Conservation (phyloP, 2,888 invertebrate species). For the Tachina lurida region DNA sequence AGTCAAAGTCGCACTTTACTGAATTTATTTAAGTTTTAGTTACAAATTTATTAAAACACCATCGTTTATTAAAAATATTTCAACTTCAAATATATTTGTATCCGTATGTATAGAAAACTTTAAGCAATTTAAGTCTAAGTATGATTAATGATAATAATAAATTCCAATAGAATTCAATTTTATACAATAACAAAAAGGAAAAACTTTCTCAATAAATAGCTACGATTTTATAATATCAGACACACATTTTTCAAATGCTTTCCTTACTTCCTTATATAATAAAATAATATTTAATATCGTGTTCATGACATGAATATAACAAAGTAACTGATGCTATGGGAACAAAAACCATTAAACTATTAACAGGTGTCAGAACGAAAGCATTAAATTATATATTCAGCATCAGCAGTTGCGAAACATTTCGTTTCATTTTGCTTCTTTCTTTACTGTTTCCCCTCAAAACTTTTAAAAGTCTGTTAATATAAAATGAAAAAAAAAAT, state of each 20-base stretch:
- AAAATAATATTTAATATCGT: slow-evolving; percentile 8
- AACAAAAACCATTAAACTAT: slow-evolving; percentile 62
- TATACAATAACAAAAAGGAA: background rate
- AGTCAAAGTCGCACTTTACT: no score
- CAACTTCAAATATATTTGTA: no score
- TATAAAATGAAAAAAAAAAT: background rate
- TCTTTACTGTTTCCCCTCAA: slow-evolving; percentile 40
- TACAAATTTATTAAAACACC: no score
- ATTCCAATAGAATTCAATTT: slow-evolving; percentile 34
- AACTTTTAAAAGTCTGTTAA: slow-evolving; percentile 62
- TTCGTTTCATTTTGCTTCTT: slow-evolving; percentile 6
- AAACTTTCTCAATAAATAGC: slow-evolving; percentile 22
- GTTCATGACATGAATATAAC: slow-evolving; percentile 13
- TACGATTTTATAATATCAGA: background rate
- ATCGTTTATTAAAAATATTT: background rate
- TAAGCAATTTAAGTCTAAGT: background rate
- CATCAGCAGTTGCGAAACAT: slow-evolving; percentile 37
- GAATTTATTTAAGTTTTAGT: no score
- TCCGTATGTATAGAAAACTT: background rate
- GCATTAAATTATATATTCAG: slow-evolving; percentile 62
- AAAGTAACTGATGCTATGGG: background rate
- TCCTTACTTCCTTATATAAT: background rate
- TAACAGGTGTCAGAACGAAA: slow-evolving; percentile 67
- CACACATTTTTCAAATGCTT: background rate
- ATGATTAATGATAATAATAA: slow-evolving; percentile 35